phyloP scores from a whole-genome alignment of 1,140 invertebrate genomes.

The Neotoxoptera formosana region DNA sequence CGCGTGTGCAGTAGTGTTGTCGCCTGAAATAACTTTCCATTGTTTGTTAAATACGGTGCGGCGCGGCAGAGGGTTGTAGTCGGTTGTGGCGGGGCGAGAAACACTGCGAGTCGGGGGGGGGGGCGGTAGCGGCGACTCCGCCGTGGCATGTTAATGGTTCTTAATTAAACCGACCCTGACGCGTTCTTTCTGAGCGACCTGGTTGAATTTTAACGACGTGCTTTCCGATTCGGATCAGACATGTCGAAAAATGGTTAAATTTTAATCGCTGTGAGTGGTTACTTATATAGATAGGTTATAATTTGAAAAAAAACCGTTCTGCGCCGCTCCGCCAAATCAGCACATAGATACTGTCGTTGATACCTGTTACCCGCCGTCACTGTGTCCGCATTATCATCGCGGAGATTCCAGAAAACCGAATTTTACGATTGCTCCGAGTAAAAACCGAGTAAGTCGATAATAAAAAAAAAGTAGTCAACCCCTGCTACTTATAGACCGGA shows the following conservation, averaged over 20 bases:
- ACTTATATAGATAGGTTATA: not conserved
- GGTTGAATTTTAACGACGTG: not conserved
- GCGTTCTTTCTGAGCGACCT: not conserved
- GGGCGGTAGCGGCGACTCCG: not conserved
- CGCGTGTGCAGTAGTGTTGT: not conserved
- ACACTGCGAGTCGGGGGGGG: not conserved
- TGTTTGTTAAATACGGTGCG: not conserved
- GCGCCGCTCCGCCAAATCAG: not conserved
- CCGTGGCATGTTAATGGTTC: constrained; percentile 19
- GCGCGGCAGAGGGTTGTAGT: no score
- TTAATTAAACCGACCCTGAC: constrained; percentile 4
- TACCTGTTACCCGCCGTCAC: no score
- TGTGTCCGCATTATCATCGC: no score
- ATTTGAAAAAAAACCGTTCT: not conserved
- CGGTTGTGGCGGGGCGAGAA: not conserved
- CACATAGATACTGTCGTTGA: not conserved
- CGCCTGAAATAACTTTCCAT: constrained; percentile 34
- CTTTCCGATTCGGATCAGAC: constrained; percentile 1
- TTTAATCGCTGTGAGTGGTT: not conserved
- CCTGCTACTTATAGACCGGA: not conserved
- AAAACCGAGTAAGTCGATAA: not conserved
- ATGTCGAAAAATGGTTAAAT: not conserved
- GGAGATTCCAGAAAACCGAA: not conserved
- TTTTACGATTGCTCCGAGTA: not conserved
- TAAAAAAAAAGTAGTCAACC: not conserved